Percentiles rank a stretch among this genome's conserved stretches.
phyloP scores from a whole-genome alignment of 2,888 invertebrate species.

The Augiades crinisus region DNA sequence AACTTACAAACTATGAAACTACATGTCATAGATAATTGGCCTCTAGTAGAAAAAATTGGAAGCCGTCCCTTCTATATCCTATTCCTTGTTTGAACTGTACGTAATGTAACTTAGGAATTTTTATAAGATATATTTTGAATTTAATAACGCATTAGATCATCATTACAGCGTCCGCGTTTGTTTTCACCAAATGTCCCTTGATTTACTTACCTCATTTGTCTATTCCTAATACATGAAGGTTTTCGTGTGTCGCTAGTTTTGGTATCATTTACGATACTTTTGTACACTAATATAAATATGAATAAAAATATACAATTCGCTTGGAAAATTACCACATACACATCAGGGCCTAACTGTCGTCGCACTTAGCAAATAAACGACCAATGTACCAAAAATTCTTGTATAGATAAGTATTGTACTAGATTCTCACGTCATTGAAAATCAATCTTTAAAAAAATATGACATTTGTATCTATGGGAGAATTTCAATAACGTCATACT shows the following conservation, averaged over 20 bases:
- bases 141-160: too few species aligned
- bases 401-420: conserved; percentile 54
- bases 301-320: conserved; percentile 37
- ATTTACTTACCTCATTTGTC: conserved; percentile 61
- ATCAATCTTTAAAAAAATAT: too few species aligned
- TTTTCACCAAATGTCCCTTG: conserved; percentile 39
- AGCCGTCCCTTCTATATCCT: background rate
- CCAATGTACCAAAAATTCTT: conserved; percentile 64
- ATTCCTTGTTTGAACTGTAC: background rate
- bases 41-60: too few species aligned
- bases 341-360: conserved; percentile 63
- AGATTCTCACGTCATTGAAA: conserved; percentile 43
- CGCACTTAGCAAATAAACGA: conserved; percentile 53
- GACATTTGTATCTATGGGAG: too few species aligned
- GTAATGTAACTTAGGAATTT: conserved; percentile 1
- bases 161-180: background rate
- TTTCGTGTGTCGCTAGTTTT: conserved; percentile 53
- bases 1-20: too few species aligned
- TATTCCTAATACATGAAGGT: conserved; percentile 57
- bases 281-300: conserved; percentile 34
- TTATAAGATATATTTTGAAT: background rate
- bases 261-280: conserved; percentile 57
- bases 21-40: too few species aligned
- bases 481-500: too few species aligned
- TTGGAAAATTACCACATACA: conserved; percentile 40